These are phyloP conservation scores for Amorpha juglandis DNA, from an alignment of 2,888 invertebrate genomes.

Conservation along the genomic window DNA sequence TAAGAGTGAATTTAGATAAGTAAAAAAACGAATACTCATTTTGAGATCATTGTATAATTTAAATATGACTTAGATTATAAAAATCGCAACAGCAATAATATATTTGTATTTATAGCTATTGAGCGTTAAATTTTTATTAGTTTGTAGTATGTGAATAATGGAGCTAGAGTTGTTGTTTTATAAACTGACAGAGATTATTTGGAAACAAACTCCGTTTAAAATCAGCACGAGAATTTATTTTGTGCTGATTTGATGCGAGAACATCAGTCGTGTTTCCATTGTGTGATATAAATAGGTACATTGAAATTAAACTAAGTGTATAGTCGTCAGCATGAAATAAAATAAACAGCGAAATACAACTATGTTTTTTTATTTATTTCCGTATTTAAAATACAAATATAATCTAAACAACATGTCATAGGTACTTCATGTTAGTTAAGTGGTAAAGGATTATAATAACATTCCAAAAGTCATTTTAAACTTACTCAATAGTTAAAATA, in stretches of 20 bases:
- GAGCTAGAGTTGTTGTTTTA: conserved; percentile 79
- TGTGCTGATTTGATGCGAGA: conserved; percentile 49
- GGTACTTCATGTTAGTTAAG: too few relatives aligned
- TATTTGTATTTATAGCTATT: conserved; percentile 83
- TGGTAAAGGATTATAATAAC: too few relatives aligned
- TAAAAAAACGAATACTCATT: conserved; percentile 77
- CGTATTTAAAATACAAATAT: too few relatives aligned
- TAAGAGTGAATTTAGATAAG: conserved; percentile 72
- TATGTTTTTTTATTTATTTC: conserved; percentile 31
- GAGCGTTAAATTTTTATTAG: conserved; percentile 83
- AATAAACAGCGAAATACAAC: conserved; percentile 35
- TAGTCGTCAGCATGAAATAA: conserved; percentile 80
- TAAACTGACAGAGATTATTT: conserved; percentile 69
- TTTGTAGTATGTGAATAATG: conserved; percentile 78
- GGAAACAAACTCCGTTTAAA: conserved; percentile 51
- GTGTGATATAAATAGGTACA: conserved; percentile 78
- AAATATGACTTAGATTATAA: conserved; percentile 59
- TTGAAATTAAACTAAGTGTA: conserved; percentile 75
- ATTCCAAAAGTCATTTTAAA: too few relatives aligned
- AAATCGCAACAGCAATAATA: conserved; percentile 83
- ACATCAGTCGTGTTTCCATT: conserved; percentile 69
- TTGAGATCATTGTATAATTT: conserved; percentile 80
- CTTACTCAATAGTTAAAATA: too few relatives aligned
- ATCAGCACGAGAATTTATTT: conserved; percentile 38
- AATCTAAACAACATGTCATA: too few relatives aligned